Conservation (phyloP, 37 sponge, comb jelly and placozoan species). For the Bolinopsis microptera region DNA sequence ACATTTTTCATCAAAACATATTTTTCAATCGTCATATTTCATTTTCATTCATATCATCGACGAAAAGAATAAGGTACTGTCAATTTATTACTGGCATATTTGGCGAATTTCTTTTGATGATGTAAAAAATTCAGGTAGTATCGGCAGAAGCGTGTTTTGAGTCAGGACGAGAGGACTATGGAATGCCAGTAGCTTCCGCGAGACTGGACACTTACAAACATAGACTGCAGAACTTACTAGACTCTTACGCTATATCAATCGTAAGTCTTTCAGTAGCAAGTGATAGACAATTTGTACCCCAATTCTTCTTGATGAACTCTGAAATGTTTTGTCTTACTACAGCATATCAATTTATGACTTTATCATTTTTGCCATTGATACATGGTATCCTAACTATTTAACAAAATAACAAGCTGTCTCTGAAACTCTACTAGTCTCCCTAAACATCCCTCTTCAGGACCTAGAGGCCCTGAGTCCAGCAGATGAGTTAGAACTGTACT, state of each 20-base stretch:
- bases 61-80: too few species aligned
- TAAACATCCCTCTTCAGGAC: slow-evolving; percentile 23
- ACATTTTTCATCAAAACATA: neutral
- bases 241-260: slow-evolving; percentile 53
- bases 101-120: too few species aligned
- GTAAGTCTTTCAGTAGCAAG: neutral
- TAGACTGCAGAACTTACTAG: slow-evolving; percentile 28
- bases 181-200: slow-evolving; percentile 33
- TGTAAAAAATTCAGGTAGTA: slow-evolving; percentile 13
- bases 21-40: neutral
- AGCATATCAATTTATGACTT: too few species aligned
- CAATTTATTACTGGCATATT: too few species aligned
- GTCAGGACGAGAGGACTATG: slow-evolving; percentile 24
- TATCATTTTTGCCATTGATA: too few species aligned
- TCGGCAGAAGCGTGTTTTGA: slow-evolving; percentile 51
- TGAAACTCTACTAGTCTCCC: too few species aligned
- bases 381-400: too few species aligned
- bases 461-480: slow-evolving; percentile 45
- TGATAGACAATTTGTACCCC: too few species aligned
- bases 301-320: too few species aligned
- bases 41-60: neutral
- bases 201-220: slow-evolving; percentile 25
- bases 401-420: too few species aligned
- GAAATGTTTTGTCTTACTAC: too few species aligned
- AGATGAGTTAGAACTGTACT: slow-evolving; percentile 48